A percentile compares a stretch with the other conserved stretches of the same genome.
These are phyloP conservation scores for Hirundichthys speculiger DNA, from an alignment of 2,113 vertebrate genomes.

Conservation along the genomic window DNA sequence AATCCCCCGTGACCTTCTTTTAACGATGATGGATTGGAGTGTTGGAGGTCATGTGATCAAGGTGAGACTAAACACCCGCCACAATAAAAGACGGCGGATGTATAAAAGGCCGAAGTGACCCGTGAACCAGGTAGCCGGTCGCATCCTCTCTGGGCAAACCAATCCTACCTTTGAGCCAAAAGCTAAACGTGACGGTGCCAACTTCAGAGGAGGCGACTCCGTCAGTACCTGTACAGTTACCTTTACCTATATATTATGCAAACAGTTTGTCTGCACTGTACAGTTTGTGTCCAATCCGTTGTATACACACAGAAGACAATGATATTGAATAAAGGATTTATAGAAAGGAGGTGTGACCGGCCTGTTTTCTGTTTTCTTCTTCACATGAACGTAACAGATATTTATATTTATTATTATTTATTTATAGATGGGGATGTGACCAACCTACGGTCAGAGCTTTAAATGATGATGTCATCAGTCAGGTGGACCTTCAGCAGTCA, in stretches of 20 bases:
- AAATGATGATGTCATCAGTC: too few relatives aligned
- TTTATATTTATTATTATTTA: too few relatives aligned
- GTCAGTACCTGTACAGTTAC: conserved; percentile 83
- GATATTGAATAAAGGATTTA: conserved; percentile 91
- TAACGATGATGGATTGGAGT: too few relatives aligned
- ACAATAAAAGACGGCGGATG: too few relatives aligned
- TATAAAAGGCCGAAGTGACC: too few relatives aligned
- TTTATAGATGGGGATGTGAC: too few relatives aligned
- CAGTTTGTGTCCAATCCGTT: conserved; percentile 90
- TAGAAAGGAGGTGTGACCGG: conserved; percentile 74
- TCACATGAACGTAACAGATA: background rate
- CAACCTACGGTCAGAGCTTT: too few relatives aligned
- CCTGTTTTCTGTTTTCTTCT: background rate
- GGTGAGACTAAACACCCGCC: too few relatives aligned
- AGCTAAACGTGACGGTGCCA: conserved; percentile 35
- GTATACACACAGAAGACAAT: conserved; percentile 85
- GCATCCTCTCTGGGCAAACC: conserved; percentile 28
- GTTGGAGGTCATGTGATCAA: too few relatives aligned
- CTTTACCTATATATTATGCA: conserved; percentile 88
- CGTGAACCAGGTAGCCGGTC: background rate
- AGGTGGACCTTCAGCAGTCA: too few relatives aligned
- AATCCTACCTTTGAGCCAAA: conserved; percentile 25
- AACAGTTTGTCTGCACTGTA: conserved; percentile 90
- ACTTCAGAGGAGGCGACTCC: conserved; percentile 51
- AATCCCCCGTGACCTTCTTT: conserved; percentile 10